Evolutionary conservation across 2,888 invertebrate genomes (phyloP).

Genomic region (Eupithecia abbreviata): DNA sequence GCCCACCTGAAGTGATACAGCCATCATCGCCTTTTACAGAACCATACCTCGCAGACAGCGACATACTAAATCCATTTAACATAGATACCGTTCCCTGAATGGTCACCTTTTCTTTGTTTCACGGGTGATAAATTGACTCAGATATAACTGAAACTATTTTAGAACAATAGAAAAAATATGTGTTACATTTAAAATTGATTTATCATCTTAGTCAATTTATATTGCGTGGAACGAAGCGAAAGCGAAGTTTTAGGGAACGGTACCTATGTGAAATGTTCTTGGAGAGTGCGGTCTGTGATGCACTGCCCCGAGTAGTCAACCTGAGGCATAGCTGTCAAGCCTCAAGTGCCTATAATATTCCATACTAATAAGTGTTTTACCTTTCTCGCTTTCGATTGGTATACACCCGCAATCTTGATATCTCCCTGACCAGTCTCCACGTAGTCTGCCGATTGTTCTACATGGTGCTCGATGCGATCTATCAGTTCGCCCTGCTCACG

Average conservation of each 20-base stretch:
- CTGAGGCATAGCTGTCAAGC: neutral
- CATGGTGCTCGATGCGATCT: slow-evolving; percentile 97
- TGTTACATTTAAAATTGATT: neutral
- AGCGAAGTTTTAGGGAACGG: neutral
- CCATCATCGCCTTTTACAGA: neutral
- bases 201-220: neutral
- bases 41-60: neutral
- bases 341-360: neutral
- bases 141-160: neutral
- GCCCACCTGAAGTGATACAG: neutral
- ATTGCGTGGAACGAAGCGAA: neutral
- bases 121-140: neutral
- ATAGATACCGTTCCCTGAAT: neutral
- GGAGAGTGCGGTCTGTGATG: neutral
- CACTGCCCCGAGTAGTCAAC: neutral
- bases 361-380: slow-evolving; percentile 77
- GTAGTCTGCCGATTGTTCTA: slow-evolving; percentile 92
- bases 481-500: slow-evolving; percentile 94
- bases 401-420: slow-evolving; percentile 90
- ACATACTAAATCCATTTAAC: neutral
- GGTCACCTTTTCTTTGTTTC: neutral
- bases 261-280: neutral
- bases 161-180: neutral
- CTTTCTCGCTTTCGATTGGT: slow-evolving; percentile 95
- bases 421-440: slow-evolving; percentile 91